Conservation (phyloP, 2,113 vertebrate genomes). For the Motacilla tschutschensis region DNA sequence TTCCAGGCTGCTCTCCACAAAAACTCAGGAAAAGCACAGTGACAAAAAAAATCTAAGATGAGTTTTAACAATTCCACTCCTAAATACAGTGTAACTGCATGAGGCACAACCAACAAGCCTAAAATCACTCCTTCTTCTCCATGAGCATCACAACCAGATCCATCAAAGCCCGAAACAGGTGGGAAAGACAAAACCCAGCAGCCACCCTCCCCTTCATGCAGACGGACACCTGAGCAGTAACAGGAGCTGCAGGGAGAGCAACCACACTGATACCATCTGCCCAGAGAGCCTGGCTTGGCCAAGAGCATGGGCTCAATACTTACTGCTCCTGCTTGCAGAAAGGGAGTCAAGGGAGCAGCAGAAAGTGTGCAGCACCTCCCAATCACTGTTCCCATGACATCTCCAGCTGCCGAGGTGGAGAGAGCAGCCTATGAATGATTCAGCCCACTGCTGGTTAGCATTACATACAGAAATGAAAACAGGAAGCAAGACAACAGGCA, state of each 20-base stretch:
- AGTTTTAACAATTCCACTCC: background rate
- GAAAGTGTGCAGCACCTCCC: background rate
- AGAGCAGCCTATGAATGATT: conserved; percentile 62
- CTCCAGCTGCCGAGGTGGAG: background rate
- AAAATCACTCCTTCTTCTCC: background rate
- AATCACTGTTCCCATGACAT: conserved; percentile 14
- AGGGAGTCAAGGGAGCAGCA: background rate
- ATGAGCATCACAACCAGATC: rapidly evolving
- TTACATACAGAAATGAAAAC: conserved; percentile 58
- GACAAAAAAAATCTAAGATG: rapidly evolving
- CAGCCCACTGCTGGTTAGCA: conserved; percentile 41
- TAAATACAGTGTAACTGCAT: background rate
- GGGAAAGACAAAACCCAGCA: background rate
- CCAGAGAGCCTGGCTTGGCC: background rate
- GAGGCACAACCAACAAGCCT: background rate
- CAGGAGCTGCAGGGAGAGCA: background rate
- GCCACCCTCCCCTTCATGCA: background rate
- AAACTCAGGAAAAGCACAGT: background rate
- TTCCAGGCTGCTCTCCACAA: background rate
- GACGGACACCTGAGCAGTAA: background rate
- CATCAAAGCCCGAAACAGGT: background rate
- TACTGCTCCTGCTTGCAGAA: background rate
- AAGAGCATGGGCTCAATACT: background rate
- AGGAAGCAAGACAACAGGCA: conserved; percentile 53
- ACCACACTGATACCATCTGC: background rate